These are phyloP conservation scores for Zygothrica quintamaculata DNA, from an alignment of 2,888 invertebrate genomes.

Conservation along the genomic window DNA sequence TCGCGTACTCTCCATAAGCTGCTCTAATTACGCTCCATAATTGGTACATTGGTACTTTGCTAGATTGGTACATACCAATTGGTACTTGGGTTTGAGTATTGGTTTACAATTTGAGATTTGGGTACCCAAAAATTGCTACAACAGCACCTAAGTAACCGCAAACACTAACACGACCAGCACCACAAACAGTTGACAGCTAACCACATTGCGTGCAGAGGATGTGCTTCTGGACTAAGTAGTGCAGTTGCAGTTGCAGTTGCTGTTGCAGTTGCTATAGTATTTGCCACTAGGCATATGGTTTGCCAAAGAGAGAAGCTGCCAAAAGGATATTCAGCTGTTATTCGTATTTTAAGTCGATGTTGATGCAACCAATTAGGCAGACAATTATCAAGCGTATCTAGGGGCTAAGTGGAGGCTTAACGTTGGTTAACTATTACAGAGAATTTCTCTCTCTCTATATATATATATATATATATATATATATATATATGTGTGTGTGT, in stretches of 20 bases:
- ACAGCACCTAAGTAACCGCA: conserved; percentile 15
- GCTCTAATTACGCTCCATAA: conserved; percentile 37
- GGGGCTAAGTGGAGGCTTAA: conserved; percentile 1
- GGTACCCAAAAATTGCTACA: background rate
- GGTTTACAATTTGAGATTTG: background rate
- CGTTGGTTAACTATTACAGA: background rate
- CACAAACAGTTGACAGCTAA: conserved; percentile 21
- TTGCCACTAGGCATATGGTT: background rate
- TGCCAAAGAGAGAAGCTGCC: conserved; percentile 2
- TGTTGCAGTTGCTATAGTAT: conserved; percentile 3
- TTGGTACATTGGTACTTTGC: conserved; percentile 21
- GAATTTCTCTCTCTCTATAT: too few relatives aligned
- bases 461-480: too few relatives aligned
- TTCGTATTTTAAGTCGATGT: conserved; percentile 35
- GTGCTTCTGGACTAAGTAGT: too few relatives aligned
- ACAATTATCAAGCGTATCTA: conserved; percentile 54
- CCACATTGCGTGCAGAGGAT: conserved; percentile 1
- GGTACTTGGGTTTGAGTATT: background rate
- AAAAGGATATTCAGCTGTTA: conserved; percentile 22
- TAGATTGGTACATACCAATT: too few relatives aligned
- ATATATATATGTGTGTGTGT: too few relatives aligned
- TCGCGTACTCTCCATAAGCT: conserved; percentile 2
- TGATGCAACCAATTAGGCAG: conserved; percentile 70
- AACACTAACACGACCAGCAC: conserved; percentile 11
- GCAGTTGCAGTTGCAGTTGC: background rate